These are phyloP conservation scores for Florisuga fusca DNA, from an alignment of 2,797 vertebrate species.

Conservation along the genomic window DNA sequence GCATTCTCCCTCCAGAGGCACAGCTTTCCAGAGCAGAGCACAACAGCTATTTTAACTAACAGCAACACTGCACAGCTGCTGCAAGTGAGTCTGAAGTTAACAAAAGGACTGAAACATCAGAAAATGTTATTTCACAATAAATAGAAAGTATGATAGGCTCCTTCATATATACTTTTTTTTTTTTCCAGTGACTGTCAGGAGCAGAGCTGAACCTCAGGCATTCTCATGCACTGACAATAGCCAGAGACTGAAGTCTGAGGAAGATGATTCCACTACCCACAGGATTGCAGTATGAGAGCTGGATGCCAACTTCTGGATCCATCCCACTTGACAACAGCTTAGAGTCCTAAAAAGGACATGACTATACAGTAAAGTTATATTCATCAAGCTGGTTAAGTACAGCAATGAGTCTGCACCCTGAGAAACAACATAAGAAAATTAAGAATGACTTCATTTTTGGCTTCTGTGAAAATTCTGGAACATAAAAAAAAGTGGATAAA, in stretches of 20 bases:
- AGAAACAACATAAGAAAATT: not conserved
- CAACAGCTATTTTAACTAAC: not conserved
- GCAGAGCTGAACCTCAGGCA: not conserved
- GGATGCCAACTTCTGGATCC: not conserved
- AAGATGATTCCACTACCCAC: not conserved
- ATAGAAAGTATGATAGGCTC: not conserved
- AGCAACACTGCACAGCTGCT: not conserved
- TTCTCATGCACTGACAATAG: not conserved
- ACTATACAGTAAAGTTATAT: not conserved
- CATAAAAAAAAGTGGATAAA: not conserved
- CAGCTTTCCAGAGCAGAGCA: not conserved
- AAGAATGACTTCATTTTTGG: accelerated
- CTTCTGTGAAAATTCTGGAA: not conserved
- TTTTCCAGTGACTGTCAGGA: not conserved
- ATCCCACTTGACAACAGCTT: not conserved
- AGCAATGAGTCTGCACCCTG: not conserved
- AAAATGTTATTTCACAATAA: not conserved
- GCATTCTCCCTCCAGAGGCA: not conserved
- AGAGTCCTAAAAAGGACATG: not conserved
- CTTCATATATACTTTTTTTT: not conserved
- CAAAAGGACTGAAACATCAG: not conserved
- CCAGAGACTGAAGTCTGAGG: not conserved
- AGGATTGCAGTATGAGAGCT: not conserved
- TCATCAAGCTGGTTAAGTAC: not conserved
- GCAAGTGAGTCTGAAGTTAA: not conserved